phyloP scores from a whole-genome alignment of 2,113 vertebrate species.

The Euleptes europaea region DNA sequence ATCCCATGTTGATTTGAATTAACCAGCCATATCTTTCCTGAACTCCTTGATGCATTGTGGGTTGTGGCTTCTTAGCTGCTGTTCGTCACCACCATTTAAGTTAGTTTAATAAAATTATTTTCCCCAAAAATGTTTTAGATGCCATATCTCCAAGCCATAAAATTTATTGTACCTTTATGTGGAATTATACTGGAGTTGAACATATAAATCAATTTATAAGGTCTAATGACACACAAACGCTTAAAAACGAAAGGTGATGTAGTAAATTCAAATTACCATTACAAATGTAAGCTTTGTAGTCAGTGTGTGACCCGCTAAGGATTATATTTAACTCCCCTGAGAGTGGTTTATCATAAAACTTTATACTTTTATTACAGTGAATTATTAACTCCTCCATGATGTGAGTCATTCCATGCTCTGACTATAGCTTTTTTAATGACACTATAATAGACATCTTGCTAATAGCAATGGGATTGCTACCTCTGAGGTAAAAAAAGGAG shows the following conservation, averaged over 20 bases:
- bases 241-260: constrained; percentile 85
- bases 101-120: constrained; percentile 80
- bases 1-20: not conserved
- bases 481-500: constrained; percentile 67
- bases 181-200: constrained; percentile 81
- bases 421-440: constrained; percentile 84
- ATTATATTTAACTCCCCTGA: constrained; percentile 87
- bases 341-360: constrained; percentile 88
- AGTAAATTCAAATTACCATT: constrained; percentile 88
- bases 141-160: constrained; percentile 83
- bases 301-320: constrained; percentile 83
- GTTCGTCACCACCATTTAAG: constrained; percentile 67
- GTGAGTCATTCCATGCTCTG: constrained; percentile 82
- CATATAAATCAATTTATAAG: constrained; percentile 86
- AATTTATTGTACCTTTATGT: constrained; percentile 84
- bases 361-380: constrained; percentile 88
- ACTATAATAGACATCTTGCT: constrained; percentile 85
- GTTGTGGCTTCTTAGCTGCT: constrained; percentile 25
- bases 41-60: not conserved
- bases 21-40: not conserved
- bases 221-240: constrained; percentile 84
- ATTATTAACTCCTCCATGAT: constrained; percentile 86
- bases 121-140: constrained; percentile 82
- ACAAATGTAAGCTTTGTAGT: constrained; percentile 87
- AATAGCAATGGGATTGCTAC: constrained; percentile 79